phyloP scores from a whole-genome alignment of 2,888 invertebrate species.

The Zaprionus obscuricornis region DNA sequence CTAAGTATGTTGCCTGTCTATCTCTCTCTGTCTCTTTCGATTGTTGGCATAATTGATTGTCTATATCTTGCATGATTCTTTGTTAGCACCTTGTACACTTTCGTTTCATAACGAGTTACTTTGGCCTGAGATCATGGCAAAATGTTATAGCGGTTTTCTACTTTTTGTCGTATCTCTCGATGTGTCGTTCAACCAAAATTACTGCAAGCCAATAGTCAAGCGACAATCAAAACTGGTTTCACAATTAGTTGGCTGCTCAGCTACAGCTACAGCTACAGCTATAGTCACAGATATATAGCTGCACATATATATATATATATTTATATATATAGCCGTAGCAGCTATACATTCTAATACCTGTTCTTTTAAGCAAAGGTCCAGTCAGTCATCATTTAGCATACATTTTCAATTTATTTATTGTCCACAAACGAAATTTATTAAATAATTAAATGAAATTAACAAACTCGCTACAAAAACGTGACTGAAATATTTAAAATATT shows the following conservation, averaged over 20 bases:
- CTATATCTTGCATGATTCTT: too few species aligned
- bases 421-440: conserved; percentile 14
- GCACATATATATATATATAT: too few species aligned
- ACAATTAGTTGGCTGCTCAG: conserved; percentile 8
- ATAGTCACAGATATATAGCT: conserved; percentile 7
- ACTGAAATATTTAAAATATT: conserved; percentile 5
- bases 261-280: too few species aligned
- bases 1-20: too few species aligned
- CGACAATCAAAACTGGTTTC: conserved; percentile 48
- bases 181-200: conserved; percentile 33
- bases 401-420: not conserved
- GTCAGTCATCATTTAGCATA: conserved; percentile 38
- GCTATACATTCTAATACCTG: conserved; percentile 20
- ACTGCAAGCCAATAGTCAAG: conserved; percentile 51
- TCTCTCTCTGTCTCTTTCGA: not conserved
- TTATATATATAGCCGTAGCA: too few species aligned
- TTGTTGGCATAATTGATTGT: not conserved
- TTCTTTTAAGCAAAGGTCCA: conserved; percentile 20
- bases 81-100: conserved; percentile 35
- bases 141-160: conserved; percentile 35
- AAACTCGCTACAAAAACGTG: conserved; percentile 29
- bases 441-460: conserved; percentile 35
- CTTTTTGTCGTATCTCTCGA: conserved; percentile 21
- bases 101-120: conserved; percentile 51
- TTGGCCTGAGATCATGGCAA: conserved; percentile 56